Base-by-base conservation (phyloP, 2,888 invertebrate genomes). In the Polyploca ridens region DNA sequence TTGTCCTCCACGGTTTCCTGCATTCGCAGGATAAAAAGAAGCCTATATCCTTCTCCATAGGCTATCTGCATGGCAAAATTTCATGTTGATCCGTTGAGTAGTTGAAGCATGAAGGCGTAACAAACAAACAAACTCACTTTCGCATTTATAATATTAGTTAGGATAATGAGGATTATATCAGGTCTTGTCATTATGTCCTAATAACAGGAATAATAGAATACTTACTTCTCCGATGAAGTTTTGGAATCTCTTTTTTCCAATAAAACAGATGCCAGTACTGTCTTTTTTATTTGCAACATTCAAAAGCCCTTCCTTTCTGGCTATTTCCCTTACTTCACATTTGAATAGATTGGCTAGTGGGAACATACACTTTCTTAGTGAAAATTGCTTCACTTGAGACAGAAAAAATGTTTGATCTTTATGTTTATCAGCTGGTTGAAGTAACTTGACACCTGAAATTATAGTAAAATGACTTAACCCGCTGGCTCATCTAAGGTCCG, bases 381-480 rank as follows among this genome's bases (percentile, higher is more conserved):
- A 95, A 68, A 94, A 89, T 83, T 98, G 98, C 60, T 96, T 91
- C 14, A 99, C 96, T 92, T 98, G 98, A 63, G 97, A 97, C 61
- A 99, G 90, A 86, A 99, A 99, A 84, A 99, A 98, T 14, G 99
- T 99, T 93, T 99, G 99, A 87, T 99, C 99, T 91, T 99, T 99
- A 59, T 94, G 91, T 35, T 82, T 83, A 85, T 99, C 99, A 66
- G 82, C 84, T 0, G 98, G 96, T 85, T 95, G 95, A 54, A 98
- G 87, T 66, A 99, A 90, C 76, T 93, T 95, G 0, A 96, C 97
- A 77, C 94, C 97, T 97, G 72, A 63, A 87, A 88, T 54, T 16
- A 54, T 19, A 54, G n/a, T 46, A 5, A 46, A 46, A 64, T 27
- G 8, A 63, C n/a, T 27, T 46, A 27, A 27, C 27, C 27, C 27